phyloP scores from a whole-genome alignment of 2,888 invertebrate species.

The Netelia melanura region DNA sequence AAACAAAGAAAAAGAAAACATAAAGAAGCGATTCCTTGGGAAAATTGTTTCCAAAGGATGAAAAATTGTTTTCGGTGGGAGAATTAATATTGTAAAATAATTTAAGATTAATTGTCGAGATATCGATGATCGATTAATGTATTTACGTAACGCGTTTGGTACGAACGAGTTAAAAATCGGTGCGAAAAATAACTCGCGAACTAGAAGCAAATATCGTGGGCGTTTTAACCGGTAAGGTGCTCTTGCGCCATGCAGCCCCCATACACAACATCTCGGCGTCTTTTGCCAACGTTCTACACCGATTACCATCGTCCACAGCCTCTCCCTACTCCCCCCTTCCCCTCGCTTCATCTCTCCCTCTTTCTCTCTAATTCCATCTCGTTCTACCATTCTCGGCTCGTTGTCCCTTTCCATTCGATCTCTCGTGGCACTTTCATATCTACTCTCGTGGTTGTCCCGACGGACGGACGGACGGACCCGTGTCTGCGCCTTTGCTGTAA shows the following conservation, averaged over 20 bases:
- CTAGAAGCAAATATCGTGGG: slow-evolving; percentile 55
- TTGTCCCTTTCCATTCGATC: slow-evolving; percentile 53
- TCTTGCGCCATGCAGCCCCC: slow-evolving; percentile 62
- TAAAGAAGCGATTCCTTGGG: no score
- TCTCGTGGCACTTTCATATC: slow-evolving; percentile 65
- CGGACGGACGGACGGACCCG: slow-evolving; percentile 32
- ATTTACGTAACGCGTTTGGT: slow-evolving; percentile 7
- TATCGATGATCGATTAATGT: neutral
- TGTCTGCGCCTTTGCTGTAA: slow-evolving; percentile 25
- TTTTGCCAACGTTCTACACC: slow-evolving; percentile 37
- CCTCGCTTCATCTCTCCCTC: slow-evolving; percentile 5
- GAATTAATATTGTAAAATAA: neutral
- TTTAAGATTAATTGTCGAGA: neutral
- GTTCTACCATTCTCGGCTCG: slow-evolving; percentile 25
- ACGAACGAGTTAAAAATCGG: slow-evolving; percentile 49
- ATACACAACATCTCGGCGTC: slow-evolving; percentile 50
- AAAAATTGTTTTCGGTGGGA: neutral
- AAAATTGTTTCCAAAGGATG: no score
- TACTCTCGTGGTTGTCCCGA: slow-evolving; percentile 37
- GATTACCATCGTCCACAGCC: slow-evolving; percentile 55
- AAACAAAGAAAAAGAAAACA: no score
- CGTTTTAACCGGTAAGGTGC: slow-evolving; percentile 54
- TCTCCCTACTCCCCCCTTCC: slow-evolving; percentile 43
- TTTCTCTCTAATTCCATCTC: slow-evolving; percentile 46
- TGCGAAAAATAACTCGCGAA: slow-evolving; percentile 3